Base-by-base conservation (phyloP, 1,140 invertebrate species). In the Drosophila pruinosa region DNA sequence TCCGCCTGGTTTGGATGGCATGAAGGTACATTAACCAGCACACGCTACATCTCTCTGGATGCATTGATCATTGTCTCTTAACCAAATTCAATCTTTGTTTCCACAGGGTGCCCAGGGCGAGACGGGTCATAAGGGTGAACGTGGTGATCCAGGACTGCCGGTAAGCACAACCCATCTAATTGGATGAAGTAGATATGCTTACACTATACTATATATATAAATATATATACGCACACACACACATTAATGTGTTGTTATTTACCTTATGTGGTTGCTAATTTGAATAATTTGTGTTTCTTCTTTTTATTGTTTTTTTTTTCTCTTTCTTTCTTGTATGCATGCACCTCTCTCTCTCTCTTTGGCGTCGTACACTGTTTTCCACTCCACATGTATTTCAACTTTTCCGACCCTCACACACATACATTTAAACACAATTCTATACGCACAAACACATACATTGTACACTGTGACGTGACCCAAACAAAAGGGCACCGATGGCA, bases 131-230 rank as follows among this genome's bases (percentile, higher is more conserved):
- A 98, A 97, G 93, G 97, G 97, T 67, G 97, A 98, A 93, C 93
- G 97, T 67, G 97, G 97, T 41, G 97, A 98, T 92, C 96, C 96
- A 58, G 97, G 97, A 80, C 92, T 98, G 91, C 96, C 97, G 90
- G 97, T 98, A 95, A 94, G 96, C 95, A 89, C 12, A 70, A 41
- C 56, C 17, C 28, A 39, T 56, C 12, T n/a, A 21, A 45, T 45
- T 17, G 12, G 38, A 39, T 15, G 22, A 3, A 56, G 21, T 41
- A 56, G 38, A 45, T 31, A 45, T 34, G 28, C 22, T 15, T 19
- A 31, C 34, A 57, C 56, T 50, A 31, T 24, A 53, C 6, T 26
- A 28, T 22, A 36, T 24, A 43, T 31, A 39, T 22, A 69, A 3
- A 41, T 12, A 56, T 24, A 3, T 39, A 26, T 39, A 34, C 57